phyloP scores from a whole-genome alignment of 2,113 vertebrate species.

The Deroptyus accipitrinus region DNA sequence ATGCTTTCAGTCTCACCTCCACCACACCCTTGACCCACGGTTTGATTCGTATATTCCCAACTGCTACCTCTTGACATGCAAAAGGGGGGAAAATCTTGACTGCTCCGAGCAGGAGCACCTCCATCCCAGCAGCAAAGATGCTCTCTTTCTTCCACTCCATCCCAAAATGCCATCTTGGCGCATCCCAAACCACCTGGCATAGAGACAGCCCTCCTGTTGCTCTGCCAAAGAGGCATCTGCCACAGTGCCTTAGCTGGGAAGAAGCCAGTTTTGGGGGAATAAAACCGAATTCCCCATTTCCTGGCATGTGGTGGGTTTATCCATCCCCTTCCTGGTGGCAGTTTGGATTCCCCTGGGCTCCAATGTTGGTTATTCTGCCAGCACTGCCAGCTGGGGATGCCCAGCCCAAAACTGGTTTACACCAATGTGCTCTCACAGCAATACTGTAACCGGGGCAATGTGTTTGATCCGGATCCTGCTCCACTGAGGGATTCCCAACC shows the following conservation, averaged over 20 bases:
- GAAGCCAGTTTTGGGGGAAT: not conserved
- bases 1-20: not conserved
- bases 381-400: not conserved
- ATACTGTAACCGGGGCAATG: not conserved
- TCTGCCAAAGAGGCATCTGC: not conserved
- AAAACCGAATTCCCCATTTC: not conserved
- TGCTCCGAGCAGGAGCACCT: not conserved
- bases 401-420: not conserved
- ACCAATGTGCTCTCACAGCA: not conserved
- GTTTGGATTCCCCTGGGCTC: not conserved
- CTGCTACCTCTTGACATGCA: not conserved
- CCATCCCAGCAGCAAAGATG: not conserved
- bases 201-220: not conserved
- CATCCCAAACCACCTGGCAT: not conserved
- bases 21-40: not conserved
- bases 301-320: accelerated
- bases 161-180: not conserved
- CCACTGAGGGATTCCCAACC: not conserved
- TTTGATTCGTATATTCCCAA: accelerated
- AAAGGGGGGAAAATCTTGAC: accelerated
- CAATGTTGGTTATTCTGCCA: not conserved
- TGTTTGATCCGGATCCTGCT: accelerated
- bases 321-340: not conserved
- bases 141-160: not conserved
- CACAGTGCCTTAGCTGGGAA: conserved; percentile 5